phyloP scores from a whole-genome alignment of 2,797 vertebrate genomes.

The Tachyglossus aculeatus region DNA sequence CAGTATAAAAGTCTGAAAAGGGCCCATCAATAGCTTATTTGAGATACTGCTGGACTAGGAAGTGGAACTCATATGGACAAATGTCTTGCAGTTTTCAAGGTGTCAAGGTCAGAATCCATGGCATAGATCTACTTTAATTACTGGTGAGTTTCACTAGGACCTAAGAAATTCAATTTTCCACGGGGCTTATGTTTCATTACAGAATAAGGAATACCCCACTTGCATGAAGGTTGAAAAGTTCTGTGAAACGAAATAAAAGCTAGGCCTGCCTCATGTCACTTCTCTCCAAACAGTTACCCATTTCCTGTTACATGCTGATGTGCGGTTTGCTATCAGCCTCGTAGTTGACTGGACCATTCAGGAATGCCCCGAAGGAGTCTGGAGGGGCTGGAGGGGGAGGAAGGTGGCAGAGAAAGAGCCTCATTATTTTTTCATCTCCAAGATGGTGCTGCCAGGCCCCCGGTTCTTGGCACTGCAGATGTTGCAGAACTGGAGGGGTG shows the following conservation, averaged over 20 bases:
- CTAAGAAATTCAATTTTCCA: neutral
- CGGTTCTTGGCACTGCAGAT: constrained; percentile 96
- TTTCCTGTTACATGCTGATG: too few species aligned
- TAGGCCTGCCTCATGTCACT: too few species aligned
- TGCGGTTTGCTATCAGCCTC: too few species aligned
- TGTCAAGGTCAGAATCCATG: too few species aligned
- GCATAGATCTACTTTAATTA: too few species aligned
- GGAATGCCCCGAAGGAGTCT: neutral
- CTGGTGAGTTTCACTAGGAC: neutral
- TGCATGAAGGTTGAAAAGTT: neutral
- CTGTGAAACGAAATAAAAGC: neutral
- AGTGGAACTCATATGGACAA: too few species aligned
- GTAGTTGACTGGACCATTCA: too few species aligned
- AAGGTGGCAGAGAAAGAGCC: neutral
- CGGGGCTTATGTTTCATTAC: constrained; percentile 28
- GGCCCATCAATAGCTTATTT: too few species aligned
- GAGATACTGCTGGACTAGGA: too few species aligned
- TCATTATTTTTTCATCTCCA: constrained; percentile 90
- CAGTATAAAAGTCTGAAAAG: too few species aligned
- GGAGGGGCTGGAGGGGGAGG: neutral
- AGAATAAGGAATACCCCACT: constrained; percentile 9
- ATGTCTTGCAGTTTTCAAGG: too few species aligned
- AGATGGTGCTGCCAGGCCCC: constrained; percentile 88
- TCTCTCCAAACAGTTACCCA: too few species aligned
- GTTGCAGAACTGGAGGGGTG: constrained; percentile 90